These are phyloP conservation scores for Atrina japonica DNA, from an alignment of 2,888 invertebrate species.

Conservation along the genomic window DNA sequence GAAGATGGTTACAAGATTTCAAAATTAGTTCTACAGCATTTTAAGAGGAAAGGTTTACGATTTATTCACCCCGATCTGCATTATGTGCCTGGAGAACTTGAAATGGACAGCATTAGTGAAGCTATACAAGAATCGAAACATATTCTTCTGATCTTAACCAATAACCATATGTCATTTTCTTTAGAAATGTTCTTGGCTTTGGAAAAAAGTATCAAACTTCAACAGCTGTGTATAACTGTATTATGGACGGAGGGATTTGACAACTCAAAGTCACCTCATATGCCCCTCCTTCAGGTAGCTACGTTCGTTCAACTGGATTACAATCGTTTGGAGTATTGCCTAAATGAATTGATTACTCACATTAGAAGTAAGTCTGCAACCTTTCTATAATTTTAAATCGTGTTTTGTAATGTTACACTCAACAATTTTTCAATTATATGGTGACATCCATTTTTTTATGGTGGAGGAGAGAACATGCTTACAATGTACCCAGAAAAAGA, in stretches of 20 bases:
- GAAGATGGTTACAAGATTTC: slow-evolving; percentile 24
- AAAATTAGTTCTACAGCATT: slow-evolving; percentile 18
- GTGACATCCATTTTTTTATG: too few species aligned
- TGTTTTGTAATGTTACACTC: too few species aligned
- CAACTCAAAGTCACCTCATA: slow-evolving; percentile 4
- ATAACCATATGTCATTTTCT: slow-evolving; percentile 18
- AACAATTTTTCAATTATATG: too few species aligned
- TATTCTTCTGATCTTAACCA: slow-evolving; percentile 19
- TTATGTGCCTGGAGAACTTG: slow-evolving; percentile 15
- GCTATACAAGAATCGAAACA: slow-evolving; percentile 27
- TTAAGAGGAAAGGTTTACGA: slow-evolving; percentile 4
- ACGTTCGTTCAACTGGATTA: slow-evolving; percentile 21
- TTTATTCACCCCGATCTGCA: slow-evolving; percentile 20
- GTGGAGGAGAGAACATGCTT: too few species aligned
- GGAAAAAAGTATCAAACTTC: slow-evolving; percentile 20
- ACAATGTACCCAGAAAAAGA: too few species aligned
- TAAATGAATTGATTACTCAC: slow-evolving; percentile 15
- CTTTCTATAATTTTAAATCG: too few species aligned
- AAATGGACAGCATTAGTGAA: slow-evolving; percentile 3
- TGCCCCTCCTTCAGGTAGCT: slow-evolving; percentile 27
- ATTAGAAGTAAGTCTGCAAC: slow-evolving; percentile 12
- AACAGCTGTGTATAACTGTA: slow-evolving; percentile 24
- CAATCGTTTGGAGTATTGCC: slow-evolving; percentile 15
- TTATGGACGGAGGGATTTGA: slow-evolving; percentile 17
- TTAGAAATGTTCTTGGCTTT: slow-evolving; percentile 29